Base-by-base conservation (phyloP, 2,797 vertebrate species). In the Neosilurus hyrtlii region DNA sequence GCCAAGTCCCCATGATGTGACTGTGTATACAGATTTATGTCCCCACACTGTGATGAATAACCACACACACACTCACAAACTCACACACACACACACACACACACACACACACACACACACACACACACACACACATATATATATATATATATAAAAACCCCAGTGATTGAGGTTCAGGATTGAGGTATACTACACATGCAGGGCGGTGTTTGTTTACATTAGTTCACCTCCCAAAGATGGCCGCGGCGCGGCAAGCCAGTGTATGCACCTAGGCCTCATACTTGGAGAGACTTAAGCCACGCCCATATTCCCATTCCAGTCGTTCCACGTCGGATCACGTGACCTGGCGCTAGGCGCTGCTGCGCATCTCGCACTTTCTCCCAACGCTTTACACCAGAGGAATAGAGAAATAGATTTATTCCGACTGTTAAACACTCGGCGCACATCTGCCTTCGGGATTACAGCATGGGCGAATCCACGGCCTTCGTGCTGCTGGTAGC, bases 401-500 rank as follows among this genome's bases (percentile, higher is more conserved):
- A 78, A 18, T 0, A 87, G 81, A 90, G 83, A 88, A 83, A 37
- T 73, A 51, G 84, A 82, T 73, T 59, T 80, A 77, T 24, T 66
- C 16, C 43, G 76, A 84, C 62, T n/a, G 3, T 56, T 37, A 73
- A 67, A 79, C 51, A 77, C 85, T 81, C 86, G 84, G n/a, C 88
- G 80, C 66, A 86, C 80, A 81, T 86, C 82, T 86, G 87, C 35
- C 10, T 26, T n/a, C 56, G 49, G 51, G 63, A 80, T 80, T 80
- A 67, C 63, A 80, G 78, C 66, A 95, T 95, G 94, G 91, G 89
- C 61, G 91, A 90, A 86, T 85, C 85, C 82, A 86, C 91, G 90
- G 92, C 89, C 80, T 91, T 92, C 87, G 72, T 94, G 89, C 89
- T 95, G 84, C 88, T 93, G 83, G 87, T 94, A 88, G 83, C 86